Conservation (phyloP, 64 coral and sea anemone genomes). For the Pachyseris speciosa region DNA sequence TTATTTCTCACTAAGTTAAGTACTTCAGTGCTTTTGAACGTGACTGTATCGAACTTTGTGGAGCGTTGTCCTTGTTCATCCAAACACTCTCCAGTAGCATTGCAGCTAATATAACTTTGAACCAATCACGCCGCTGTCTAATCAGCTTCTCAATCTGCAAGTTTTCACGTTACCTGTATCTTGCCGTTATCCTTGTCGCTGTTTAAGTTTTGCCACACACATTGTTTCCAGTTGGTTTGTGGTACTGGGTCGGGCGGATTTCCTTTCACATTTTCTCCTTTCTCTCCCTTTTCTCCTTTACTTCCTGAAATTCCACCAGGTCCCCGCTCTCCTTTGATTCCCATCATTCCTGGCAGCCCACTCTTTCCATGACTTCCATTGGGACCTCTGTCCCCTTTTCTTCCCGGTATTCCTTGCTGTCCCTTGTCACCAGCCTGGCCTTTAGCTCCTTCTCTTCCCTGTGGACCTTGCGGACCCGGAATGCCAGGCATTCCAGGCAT, state of each 20-base stretch:
- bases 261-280: neutral
- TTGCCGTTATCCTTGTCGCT: neutral
- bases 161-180: neutral
- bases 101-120: too few relatives aligned
- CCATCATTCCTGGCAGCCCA: neutral
- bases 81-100: too few relatives aligned
- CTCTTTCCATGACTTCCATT: neutral
- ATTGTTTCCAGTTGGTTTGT: conserved; percentile 37
- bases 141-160: too few relatives aligned
- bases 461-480: neutral
- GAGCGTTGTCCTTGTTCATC: too few relatives aligned
- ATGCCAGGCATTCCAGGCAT: neutral
- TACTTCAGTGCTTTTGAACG: too few relatives aligned
- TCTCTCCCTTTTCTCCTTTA: neutral
- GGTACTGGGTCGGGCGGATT: neutral
- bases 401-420: neutral
- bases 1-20: too few relatives aligned
- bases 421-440: neutral
- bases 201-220: neutral
- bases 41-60: too few relatives aligned
- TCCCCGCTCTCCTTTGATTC: neutral
- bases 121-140: neutral
- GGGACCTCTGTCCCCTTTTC: neutral
- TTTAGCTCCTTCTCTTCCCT: neutral
- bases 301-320: neutral